These are phyloP conservation scores for Alitta virens DNA, from an alignment of 2,888 invertebrate species.

Conservation along the genomic window DNA sequence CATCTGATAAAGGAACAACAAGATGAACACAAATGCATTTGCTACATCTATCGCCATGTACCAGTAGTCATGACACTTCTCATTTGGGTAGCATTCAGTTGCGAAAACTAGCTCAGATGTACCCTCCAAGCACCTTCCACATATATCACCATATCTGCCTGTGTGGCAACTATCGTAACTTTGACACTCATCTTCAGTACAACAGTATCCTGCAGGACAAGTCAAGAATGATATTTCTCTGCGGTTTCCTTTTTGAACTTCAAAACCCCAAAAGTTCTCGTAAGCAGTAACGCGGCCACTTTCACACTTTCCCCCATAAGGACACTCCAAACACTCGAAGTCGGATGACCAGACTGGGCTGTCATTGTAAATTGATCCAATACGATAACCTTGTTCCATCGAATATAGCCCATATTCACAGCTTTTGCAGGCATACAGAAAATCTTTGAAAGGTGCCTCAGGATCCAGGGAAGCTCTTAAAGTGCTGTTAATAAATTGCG, in stretches of 20 bases:
- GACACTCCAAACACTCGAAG: conserved; percentile 6
- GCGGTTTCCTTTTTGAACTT: not conserved
- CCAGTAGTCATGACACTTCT: conserved; percentile 13
- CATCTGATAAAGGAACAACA: conserved; percentile 18
- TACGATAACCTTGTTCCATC: conserved; percentile 2
- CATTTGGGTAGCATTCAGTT: conserved; percentile 1
- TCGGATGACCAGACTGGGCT: not conserved
- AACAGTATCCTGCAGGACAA: conserved; percentile 14
- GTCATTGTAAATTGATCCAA: not conserved
- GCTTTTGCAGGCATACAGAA: conserved; percentile 12
- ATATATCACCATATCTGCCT: conserved; percentile 6
- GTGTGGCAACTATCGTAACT: conserved; percentile 6
- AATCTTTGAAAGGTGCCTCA: conserved; percentile 6
- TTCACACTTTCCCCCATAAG: conserved; percentile 11
- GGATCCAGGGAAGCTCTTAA: not conserved
- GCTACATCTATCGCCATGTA: not conserved
- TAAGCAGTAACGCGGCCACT: not conserved
- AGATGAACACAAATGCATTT: not conserved
- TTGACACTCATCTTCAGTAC: not conserved
- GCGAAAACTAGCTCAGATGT: conserved; percentile 11
- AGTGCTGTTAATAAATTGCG: conserved; percentile 6
- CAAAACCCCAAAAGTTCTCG: conserved; percentile 15
- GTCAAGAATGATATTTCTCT: not conserved
- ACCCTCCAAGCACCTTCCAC: conserved; percentile 10
- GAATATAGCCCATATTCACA: conserved; percentile 6